phyloP scores from a whole-genome alignment of 2,797 vertebrate genomes.

The Poecilia picta region DNA sequence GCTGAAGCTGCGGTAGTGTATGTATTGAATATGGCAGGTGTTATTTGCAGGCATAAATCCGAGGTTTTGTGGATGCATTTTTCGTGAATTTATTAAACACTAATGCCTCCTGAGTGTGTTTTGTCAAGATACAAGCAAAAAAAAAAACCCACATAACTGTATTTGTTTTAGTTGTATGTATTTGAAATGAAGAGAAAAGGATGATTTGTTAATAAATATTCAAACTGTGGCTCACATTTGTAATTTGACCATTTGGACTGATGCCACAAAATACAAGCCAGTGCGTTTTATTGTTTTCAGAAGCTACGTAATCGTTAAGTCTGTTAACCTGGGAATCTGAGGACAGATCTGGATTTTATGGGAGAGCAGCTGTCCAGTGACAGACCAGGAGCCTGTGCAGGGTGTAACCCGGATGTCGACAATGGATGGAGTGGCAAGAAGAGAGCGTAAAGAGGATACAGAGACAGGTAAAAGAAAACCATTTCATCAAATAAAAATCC shows the following conservation, averaged over 20 bases:
- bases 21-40: constrained; percentile 10
- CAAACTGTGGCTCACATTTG: neutral
- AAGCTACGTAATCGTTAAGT: neutral
- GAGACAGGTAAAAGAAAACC: neutral
- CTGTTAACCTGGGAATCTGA: neutral
- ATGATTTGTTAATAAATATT: neutral
- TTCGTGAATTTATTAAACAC: neutral
- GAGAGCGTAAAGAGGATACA: neutral
- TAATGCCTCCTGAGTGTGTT: neutral
- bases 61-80: neutral
- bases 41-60: neutral
- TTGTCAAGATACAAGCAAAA: neutral
- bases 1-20: constrained; percentile 35
- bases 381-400: neutral
- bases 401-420: neutral
- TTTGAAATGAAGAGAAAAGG: neutral
- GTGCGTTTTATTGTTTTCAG: neutral
- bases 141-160: neutral
- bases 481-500: neutral
- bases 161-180: neutral
- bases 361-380: neutral
- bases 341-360: neutral
- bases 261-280: neutral
- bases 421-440: neutral
- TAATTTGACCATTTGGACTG: neutral